phyloP scores from a whole-genome alignment of 1,140 invertebrate genomes.

The Neotoxoptera formosana region DNA sequence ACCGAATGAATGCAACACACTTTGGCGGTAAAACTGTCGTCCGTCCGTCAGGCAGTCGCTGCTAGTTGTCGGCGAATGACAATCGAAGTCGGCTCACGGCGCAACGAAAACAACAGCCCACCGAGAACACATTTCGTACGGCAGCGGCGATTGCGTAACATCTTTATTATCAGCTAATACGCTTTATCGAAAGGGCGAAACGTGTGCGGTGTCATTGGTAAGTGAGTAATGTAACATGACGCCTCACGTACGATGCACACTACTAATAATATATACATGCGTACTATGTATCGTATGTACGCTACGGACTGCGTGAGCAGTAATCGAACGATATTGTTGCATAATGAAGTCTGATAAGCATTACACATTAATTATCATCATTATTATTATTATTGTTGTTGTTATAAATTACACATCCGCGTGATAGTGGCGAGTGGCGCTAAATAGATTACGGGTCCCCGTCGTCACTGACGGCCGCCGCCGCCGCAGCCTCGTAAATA shows the following conservation, averaged over 20 bases:
- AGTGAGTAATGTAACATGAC: background rate
- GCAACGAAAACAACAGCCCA: background rate
- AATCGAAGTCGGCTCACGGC: background rate
- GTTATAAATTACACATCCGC: background rate
- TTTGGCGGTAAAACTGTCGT: background rate
- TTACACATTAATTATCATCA: conserved; percentile 9
- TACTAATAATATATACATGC: background rate
- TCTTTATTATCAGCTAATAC: background rate
- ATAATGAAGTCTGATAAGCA: background rate
- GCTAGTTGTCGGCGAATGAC: background rate
- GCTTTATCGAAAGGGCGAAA: background rate
- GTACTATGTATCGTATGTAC: background rate
- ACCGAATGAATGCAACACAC: background rate
- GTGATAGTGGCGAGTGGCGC: background rate
- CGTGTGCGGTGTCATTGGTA: background rate
- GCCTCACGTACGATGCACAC: background rate
- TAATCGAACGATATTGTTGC: conserved; percentile 1
- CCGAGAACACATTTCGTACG: background rate
- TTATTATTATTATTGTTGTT: background rate
- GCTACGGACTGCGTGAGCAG: background rate
- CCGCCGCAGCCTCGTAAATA: background rate
- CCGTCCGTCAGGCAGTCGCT: background rate
- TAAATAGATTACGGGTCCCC: background rate
- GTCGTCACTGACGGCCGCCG: background rate
- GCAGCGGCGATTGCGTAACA: background rate